Percentiles rank a stretch among this genome's conserved stretches.
phyloP scores from a whole-genome alignment of 2,113 vertebrate species.

The human region DNA sequence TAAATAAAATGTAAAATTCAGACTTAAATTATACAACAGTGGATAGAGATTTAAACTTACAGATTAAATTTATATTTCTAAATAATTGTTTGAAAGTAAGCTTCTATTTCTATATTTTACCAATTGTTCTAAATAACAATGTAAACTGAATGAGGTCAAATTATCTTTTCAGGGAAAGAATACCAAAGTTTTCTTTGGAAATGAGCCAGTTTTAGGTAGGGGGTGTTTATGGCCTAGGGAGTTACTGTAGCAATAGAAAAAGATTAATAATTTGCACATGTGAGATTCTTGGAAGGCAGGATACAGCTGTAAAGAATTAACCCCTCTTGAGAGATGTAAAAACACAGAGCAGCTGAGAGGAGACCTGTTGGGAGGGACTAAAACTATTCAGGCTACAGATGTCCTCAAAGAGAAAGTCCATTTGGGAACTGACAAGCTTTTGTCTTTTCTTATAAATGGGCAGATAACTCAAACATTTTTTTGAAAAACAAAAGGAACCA shows the following conservation, averaged over 20 bases:
- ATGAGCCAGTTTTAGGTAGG: conserved; percentile 84
- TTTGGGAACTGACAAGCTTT: conserved; percentile 67
- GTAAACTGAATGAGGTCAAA: conserved; percentile 81
- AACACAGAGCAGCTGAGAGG: conserved; percentile 86
- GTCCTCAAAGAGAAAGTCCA: conserved; percentile 80
- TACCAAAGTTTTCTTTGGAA: conserved; percentile 86
- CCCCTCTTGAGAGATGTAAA: conserved; percentile 89
- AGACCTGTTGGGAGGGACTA: conserved; percentile 80
- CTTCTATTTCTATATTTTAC: conserved; percentile 68
- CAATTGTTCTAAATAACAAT: conserved; percentile 82
- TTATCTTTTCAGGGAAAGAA: conserved; percentile 84
- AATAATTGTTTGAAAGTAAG: conserved; percentile 80
- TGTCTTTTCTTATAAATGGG: conserved; percentile 67
- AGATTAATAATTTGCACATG: conserved; percentile 92
- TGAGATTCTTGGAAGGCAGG: conserved; percentile 87
- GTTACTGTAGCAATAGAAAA: conserved; percentile 88
- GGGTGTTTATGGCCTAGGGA: conserved; percentile 87
- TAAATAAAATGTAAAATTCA: background rate
- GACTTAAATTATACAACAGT: background rate
- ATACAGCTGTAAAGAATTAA: conserved; percentile 91
- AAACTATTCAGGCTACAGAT: conserved; percentile 82
- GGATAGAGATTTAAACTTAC: conserved; percentile 67
- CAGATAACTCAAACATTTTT: conserved; percentile 15
- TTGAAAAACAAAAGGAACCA: conserved; percentile 59
- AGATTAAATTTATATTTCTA: conserved; percentile 81